Percentiles rank a stretch among this genome's conserved stretches.
These are phyloP conservation scores for Gnathonemus longibarbis DNA, from an alignment of 2,113 vertebrate genomes.

Conservation along the genomic window DNA sequence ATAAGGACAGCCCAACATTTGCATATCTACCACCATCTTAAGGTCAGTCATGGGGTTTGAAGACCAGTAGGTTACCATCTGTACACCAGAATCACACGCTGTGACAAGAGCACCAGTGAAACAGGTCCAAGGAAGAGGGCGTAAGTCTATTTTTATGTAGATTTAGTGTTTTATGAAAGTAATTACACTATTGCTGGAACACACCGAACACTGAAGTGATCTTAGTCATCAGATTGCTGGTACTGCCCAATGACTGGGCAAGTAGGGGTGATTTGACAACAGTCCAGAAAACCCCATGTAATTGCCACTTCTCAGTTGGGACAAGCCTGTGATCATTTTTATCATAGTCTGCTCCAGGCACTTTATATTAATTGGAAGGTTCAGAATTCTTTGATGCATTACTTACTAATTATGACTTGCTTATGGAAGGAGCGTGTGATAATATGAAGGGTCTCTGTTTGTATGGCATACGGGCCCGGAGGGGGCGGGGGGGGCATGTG, in stretches of 20 bases:
- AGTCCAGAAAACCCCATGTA: slow-evolving; percentile 6
- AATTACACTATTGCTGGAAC: slow-evolving; percentile 4
- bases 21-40: background rate
- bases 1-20: background rate
- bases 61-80: background rate
- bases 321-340: slow-evolving; percentile 23
- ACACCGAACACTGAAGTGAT: background rate
- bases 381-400: slow-evolving; percentile 22
- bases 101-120: background rate
- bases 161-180: background rate
- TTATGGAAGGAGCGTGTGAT: background rate
- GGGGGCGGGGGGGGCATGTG: background rate
- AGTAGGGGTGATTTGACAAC: background rate
- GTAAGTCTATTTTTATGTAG: background rate
- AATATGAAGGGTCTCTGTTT: background rate
- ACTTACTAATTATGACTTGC: slow-evolving; percentile 26
- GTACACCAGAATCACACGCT: background rate
- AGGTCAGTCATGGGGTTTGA: background rate
- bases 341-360: slow-evolving; percentile 2
- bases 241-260: background rate
- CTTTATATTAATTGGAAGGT: slow-evolving; percentile 26
- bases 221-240: slow-evolving; percentile 21
- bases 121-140: background rate
- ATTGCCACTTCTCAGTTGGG: slow-evolving; percentile 19
- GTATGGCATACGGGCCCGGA: background rate